Evolutionary conservation across 2,888 invertebrate species (phyloP), one percentile per base, ranked within the genome.

Genomic region (Pomacea canaliculata): DNA sequence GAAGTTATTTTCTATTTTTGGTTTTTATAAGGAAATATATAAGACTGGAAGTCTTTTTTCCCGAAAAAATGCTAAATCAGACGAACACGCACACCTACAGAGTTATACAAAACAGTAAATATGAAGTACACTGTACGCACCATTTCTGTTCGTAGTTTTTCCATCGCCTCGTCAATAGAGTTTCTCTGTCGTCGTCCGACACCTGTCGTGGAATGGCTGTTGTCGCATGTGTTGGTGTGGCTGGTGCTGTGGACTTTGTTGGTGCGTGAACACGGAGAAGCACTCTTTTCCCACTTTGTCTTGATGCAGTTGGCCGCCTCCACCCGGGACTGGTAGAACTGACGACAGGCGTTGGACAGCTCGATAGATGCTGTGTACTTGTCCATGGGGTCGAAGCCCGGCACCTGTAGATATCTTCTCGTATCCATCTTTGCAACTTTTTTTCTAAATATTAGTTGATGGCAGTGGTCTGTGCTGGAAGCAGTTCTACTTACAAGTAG

Each of bases 111-210:
- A 56, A 56, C 0, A 56, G 3, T 2, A 56, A 1, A 0, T 5
- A 5, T 37, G 37, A 37, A 37, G 51, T 56, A 0, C 12, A 16
- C 8, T 23, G 23, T 56, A 78, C 84, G 78, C 79, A 87, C 87
- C 87, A 87, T 86, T 80, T 87, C 87, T 27, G 79, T 76, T 51
- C 85, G 73, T 7, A 87, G 81, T 77, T 80, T 82, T 49, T 85
- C 84, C 85, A 87, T 85, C 9, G 86, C 85, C n/a, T 71, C 74
- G 56, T 87, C 87, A 37, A 87, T 80, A 4, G 82, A 79, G 13
- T 71, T 78, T 46, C 76, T 76, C 56, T 77, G 77, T 51, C 70
- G 37, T 72, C 68, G 46, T 12, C 59, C 69, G 51, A 13, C 27
- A 19, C 27, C 69, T 7, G 5, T 48, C 7, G 19, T 66, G 37